Percentiles rank a stretch among this genome's conserved stretches.
phyloP scores from a whole-genome alignment of 2,888 invertebrate genomes.

The Caenorhabditis angaria region DNA sequence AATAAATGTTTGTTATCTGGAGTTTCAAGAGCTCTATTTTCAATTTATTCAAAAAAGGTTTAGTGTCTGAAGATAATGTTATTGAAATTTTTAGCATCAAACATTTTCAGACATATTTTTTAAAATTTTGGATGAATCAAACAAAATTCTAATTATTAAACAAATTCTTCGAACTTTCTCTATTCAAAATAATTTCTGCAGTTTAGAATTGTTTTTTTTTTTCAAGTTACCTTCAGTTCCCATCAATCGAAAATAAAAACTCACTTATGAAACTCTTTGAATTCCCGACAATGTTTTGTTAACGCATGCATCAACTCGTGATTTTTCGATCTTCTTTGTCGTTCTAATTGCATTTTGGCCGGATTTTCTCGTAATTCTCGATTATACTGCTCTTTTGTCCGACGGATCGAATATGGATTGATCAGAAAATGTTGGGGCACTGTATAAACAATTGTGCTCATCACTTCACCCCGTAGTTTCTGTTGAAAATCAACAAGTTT shows the following conservation, averaged over 20 bases:
- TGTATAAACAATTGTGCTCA: slow-evolving; percentile 85
- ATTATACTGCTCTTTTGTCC: slow-evolving; percentile 84
- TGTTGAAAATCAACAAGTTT: slow-evolving; percentile 94
- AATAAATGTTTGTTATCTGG: too few species aligned
- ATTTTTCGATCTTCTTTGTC: slow-evolving; percentile 93
- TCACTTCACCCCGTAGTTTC: slow-evolving; percentile 74
- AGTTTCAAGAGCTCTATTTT: too few species aligned
- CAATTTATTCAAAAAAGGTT: too few species aligned
- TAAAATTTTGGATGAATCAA: too few species aligned
- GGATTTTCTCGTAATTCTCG: slow-evolving; percentile 98
- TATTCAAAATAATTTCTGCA: slow-evolving; percentile 11
- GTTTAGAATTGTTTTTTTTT: too few species aligned
- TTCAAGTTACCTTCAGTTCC: too few species aligned
- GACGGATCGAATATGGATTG: slow-evolving; percentile 94
- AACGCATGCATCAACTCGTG: slow-evolving; percentile 87
- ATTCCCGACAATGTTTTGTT: slow-evolving; percentile 77
- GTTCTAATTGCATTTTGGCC: slow-evolving; percentile 94
- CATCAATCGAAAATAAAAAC: neutral
- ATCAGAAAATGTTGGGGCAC: slow-evolving; percentile 95
- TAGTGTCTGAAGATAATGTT: too few species aligned
- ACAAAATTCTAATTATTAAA: too few species aligned
- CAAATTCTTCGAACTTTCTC: neutral
- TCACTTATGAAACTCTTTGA: slow-evolving; percentile 87
- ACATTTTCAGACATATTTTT: too few species aligned
- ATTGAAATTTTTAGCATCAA: too few species aligned